Base-by-base conservation (phyloP, 2,888 invertebrate genomes). In the Pomacea canaliculata region DNA sequence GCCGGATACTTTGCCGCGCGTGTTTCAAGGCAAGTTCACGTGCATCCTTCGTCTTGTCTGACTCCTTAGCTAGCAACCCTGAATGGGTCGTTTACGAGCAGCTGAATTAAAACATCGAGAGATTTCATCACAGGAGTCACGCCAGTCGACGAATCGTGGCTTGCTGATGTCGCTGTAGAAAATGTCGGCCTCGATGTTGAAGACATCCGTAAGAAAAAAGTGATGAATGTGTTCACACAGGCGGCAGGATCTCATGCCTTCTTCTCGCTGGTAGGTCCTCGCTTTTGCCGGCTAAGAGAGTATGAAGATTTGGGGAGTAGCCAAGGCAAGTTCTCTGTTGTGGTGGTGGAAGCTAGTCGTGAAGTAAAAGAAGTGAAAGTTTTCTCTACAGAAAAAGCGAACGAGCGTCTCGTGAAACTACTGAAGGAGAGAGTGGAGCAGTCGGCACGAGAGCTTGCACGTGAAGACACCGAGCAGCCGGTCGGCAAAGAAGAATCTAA, bases 11-110 rank as follows among this genome's bases (percentile, higher is more conserved):
- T 83, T 66, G 81, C 83, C 2, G 70, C 81, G 18, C 76, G 76
- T 13, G 73, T 79, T 27, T 70, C 80, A 9, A 82, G 82, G 27
- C 78, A 80, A 49, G 86, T 86, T 3, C 79, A 82, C 59, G 63
- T 87, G 10, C 88, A 89, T 77, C 89, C 89, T 8, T 88, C 88
- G 0, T 87, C 88, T 19, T 76, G 82, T 8, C 62, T 89, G 10
- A 73, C 75, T 70, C 82, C 27, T 77, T 86, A 9, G 86, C 82
- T n/a, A 13, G 75, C 12, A 73, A 78, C 12, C 88, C 88, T 23
- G 81, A 83, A 37, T 87, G 87, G 86, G 73, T 89, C 16, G 83
- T 89, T 13, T 87, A 82, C 71, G 82, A 85, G 51, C 82, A 85
- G 70, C 78, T 87, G 12, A 76, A 76, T 87, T 13, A 81, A 83